Evolutionary conservation across 2,797 vertebrate genomes (phyloP).

Genomic region (Florisuga fusca): DNA sequence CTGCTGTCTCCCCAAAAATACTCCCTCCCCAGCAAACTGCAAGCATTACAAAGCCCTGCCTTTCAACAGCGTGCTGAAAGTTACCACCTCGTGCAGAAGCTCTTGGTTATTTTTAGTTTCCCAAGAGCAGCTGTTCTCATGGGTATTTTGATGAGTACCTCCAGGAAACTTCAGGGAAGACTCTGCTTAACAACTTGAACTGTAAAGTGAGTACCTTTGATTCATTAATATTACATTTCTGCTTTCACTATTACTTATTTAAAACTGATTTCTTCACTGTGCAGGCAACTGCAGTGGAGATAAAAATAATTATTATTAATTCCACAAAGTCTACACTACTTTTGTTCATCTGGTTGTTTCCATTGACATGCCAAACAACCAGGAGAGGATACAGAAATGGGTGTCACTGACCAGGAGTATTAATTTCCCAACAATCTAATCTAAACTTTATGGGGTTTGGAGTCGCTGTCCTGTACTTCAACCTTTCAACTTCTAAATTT

Average conservation of each 20-base stretch:
- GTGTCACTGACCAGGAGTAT: not conserved
- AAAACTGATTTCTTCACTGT: not conserved
- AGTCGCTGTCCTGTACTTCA: not conserved
- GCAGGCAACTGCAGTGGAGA: not conserved
- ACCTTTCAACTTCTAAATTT: not conserved
- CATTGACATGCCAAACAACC: not conserved
- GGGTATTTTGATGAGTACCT: not conserved
- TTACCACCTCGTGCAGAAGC: not conserved
- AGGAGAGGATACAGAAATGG: not conserved
- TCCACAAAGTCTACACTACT: not conserved
- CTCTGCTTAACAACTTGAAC: not conserved
- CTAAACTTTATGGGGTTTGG: not conserved
- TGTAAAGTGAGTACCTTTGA: slow-evolving; percentile 30
- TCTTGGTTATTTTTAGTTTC: slow-evolving; percentile 31
- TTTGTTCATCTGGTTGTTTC: not conserved
- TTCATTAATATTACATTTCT: not conserved
- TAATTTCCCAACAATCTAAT: not conserved
- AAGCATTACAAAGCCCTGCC: rapidly evolving
- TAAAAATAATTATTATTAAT: not conserved
- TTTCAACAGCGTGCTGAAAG: not conserved
- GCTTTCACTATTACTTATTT: not conserved
- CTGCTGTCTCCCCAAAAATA: not conserved
- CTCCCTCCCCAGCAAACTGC: not conserved
- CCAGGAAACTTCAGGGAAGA: not conserved
- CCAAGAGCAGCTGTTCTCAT: not conserved